These are phyloP conservation scores for Drosophila cognata DNA, from an alignment of 2,888 invertebrate genomes.

Conservation along the genomic window DNA sequence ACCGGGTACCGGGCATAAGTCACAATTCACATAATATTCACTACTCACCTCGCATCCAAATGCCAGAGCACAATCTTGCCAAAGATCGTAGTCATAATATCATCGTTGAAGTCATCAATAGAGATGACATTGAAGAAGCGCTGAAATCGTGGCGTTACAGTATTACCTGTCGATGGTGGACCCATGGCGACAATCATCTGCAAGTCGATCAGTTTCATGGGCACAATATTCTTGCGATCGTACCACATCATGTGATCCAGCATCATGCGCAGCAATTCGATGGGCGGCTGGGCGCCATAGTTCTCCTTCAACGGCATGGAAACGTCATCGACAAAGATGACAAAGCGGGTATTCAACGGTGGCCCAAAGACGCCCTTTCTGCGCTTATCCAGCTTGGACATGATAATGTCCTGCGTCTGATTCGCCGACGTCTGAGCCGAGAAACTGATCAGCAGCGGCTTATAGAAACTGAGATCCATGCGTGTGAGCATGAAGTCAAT, in stretches of 20 bases:
- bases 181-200: constrained; percentile 95
- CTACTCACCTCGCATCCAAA: constrained; percentile 92
- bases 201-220: constrained; percentile 93
- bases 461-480: constrained; percentile 91
- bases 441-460: constrained; percentile 95
- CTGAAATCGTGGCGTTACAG: constrained; percentile 93
- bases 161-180: constrained; percentile 92
- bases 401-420: constrained; percentile 97
- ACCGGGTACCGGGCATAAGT: background rate
- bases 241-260: constrained; percentile 96
- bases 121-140: constrained; percentile 94
- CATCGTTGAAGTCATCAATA: constrained; percentile 95
- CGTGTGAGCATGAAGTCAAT: constrained; percentile 93
- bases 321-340: constrained; percentile 98
- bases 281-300: constrained; percentile 97
- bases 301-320: constrained; percentile 94
- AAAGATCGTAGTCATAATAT: constrained; percentile 93
- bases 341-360: constrained; percentile 94
- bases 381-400: constrained; percentile 96
- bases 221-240: constrained; percentile 92
- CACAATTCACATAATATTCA: background rate
- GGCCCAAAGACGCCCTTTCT: constrained; percentile 97
- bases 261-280: constrained; percentile 95
- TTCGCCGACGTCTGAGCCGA: constrained; percentile 97
- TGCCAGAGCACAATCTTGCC: constrained; percentile 97